phyloP scores from a whole-genome alignment of 1,140 invertebrate species.

The Microplitis demolitor region DNA sequence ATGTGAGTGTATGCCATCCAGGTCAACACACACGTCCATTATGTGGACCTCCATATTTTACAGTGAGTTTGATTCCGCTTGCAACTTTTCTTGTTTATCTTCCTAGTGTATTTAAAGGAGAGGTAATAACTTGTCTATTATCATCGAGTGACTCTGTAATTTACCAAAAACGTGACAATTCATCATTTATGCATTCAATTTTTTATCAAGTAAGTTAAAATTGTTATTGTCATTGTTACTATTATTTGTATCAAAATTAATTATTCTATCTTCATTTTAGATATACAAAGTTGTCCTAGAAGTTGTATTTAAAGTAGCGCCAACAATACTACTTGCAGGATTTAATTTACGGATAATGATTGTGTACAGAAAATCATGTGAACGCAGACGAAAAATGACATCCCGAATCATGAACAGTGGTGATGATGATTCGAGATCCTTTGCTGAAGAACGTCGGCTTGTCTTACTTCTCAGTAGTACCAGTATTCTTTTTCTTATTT shows the following conservation, averaged over 20 bases:
- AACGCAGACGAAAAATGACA: slow-evolving; percentile 69
- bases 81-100: slow-evolving; percentile 70
- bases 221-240: background rate
- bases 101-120: slow-evolving; percentile 68
- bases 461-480: slow-evolving; percentile 74
- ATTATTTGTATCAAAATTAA: background rate
- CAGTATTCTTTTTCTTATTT: slow-evolving; percentile 74
- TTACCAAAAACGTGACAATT: slow-evolving; percentile 66
- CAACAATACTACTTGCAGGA: slow-evolving; percentile 70
- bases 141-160: slow-evolving; percentile 58
- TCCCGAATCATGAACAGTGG: slow-evolving; percentile 61
- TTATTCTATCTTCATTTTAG: slow-evolving; percentile 39
- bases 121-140: slow-evolving; percentile 65
- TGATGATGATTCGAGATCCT: slow-evolving; percentile 69
- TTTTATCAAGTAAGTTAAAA: slow-evolving; percentile 60
- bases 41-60: slow-evolving; percentile 66
- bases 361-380: slow-evolving; percentile 70
- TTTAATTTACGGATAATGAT: slow-evolving; percentile 74
- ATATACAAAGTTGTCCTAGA: slow-evolving; percentile 71
- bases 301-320: slow-evolving; percentile 70
- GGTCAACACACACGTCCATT: slow-evolving; percentile 66
- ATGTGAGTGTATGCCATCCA: slow-evolving; percentile 81
- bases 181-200: slow-evolving; percentile 59
- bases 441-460: slow-evolving; percentile 73
- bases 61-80: slow-evolving; percentile 67